A percentile compares a stretch with the other conserved stretches of the same genome.
phyloP scores from a whole-genome alignment of 1,140 invertebrate species.

The Nymphalis io region DNA sequence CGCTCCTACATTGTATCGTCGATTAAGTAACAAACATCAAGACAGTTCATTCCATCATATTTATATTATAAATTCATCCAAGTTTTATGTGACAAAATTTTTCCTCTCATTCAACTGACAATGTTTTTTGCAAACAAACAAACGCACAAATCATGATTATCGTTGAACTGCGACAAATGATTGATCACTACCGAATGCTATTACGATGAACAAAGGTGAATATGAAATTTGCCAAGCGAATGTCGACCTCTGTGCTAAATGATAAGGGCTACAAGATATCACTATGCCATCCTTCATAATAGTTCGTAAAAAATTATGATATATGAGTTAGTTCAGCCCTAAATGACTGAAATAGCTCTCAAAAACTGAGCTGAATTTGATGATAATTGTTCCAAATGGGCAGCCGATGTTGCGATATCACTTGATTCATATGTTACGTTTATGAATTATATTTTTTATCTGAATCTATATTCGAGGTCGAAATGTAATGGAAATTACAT shows the following conservation, averaged over 20 bases:
- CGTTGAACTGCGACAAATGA: slow-evolving; percentile 58
- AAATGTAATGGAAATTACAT: slow-evolving; percentile 11
- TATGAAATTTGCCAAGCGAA: slow-evolving; percentile 22
- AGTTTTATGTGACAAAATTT: slow-evolving; percentile 34
- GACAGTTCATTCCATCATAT: slow-evolving; percentile 20
- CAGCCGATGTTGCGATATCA: slow-evolving; percentile 28
- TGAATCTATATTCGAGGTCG: background rate
- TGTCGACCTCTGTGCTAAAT: slow-evolving; percentile 24
- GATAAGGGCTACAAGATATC: slow-evolving; percentile 27
- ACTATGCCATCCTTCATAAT: slow-evolving; percentile 5
- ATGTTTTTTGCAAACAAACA: slow-evolving; percentile 56
- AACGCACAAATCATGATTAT: slow-evolving; percentile 67
- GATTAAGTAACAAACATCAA: slow-evolving; percentile 36
- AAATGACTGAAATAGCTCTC: slow-evolving; percentile 43
- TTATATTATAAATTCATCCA: slow-evolving; percentile 36
- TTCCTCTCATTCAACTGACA: slow-evolving; percentile 43
- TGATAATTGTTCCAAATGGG: slow-evolving; percentile 34
- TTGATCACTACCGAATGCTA: slow-evolving; percentile 57
- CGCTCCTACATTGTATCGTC: background rate
- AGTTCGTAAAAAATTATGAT: slow-evolving; percentile 41
- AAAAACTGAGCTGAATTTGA: slow-evolving; percentile 45
- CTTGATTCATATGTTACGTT: slow-evolving; percentile 33
- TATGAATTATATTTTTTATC: slow-evolving; percentile 4
- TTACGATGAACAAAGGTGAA: slow-evolving; percentile 45
- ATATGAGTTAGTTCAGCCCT: slow-evolving; percentile 40